phyloP scores from a whole-genome alignment of 2,888 invertebrate species.

The Habrosyne pyritoides region DNA sequence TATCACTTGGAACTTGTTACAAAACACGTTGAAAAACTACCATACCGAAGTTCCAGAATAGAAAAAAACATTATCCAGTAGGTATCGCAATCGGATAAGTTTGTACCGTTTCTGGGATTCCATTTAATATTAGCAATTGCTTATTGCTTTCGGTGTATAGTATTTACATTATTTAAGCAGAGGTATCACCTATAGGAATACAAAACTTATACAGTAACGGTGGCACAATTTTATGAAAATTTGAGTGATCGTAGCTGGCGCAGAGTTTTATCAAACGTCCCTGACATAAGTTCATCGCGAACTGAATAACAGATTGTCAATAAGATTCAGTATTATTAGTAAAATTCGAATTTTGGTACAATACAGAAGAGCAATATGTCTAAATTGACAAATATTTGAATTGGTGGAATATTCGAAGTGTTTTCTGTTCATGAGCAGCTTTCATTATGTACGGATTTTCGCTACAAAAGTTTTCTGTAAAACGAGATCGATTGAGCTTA shows the following conservation, averaged over 20 bases:
- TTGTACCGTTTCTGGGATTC: too few species aligned
- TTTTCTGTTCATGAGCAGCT: too few species aligned
- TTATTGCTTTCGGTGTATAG: too few species aligned
- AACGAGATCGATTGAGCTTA: too few species aligned
- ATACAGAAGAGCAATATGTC: slow-evolving; percentile 34
- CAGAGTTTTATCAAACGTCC: slow-evolving; percentile 66
- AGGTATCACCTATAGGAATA: too few species aligned
- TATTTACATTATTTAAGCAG: not conserved
- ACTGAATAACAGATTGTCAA: slow-evolving; percentile 71
- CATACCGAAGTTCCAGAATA: too few species aligned
- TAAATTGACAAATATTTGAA: slow-evolving; percentile 14
- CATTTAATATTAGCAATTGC: too few species aligned
- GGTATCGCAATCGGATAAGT: too few species aligned
- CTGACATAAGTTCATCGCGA: slow-evolving; percentile 74
- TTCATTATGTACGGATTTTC: too few species aligned
- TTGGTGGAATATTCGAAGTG: not conserved
- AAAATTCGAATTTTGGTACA: slow-evolving; percentile 40
- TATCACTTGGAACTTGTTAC: not conserved
- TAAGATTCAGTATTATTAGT: slow-evolving; percentile 62
- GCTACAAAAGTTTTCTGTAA: too few species aligned
- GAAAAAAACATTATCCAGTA: too few species aligned
- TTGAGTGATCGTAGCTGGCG: slow-evolving; percentile 52
- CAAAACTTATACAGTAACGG: slow-evolving; percentile 5
- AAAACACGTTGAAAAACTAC: too few species aligned
- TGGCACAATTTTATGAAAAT: slow-evolving; percentile 47